phyloP scores from a whole-genome alignment of 2,113 vertebrate genomes.

The Columba livia region DNA sequence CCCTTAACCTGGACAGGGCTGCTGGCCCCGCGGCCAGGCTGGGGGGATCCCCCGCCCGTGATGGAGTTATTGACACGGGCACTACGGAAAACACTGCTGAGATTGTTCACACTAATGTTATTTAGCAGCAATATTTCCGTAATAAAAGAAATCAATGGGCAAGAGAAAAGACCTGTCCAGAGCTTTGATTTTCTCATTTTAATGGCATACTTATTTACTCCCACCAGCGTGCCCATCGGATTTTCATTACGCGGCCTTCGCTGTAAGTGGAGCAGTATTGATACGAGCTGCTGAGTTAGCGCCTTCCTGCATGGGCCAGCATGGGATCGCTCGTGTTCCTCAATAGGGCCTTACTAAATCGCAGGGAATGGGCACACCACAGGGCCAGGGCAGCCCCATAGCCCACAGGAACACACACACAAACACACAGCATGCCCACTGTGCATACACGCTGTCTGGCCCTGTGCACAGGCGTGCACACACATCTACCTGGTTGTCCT shows the following conservation, averaged over 20 bases:
- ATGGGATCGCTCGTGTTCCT: not conserved
- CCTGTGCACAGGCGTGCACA: accelerated
- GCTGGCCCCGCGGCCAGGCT: accelerated
- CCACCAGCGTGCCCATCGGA: constrained; percentile 70
- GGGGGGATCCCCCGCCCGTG: not conserved
- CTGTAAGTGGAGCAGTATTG: constrained; percentile 74
- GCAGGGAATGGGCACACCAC: not conserved
- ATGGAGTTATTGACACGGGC: constrained; percentile 57
- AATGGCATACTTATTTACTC: constrained; percentile 79
- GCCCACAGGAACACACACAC: accelerated
- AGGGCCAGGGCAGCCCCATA: too few species aligned
- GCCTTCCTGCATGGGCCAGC: not conserved
- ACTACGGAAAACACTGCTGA: constrained; percentile 69
- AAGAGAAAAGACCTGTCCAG: constrained; percentile 76
- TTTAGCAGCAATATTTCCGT: constrained; percentile 80
- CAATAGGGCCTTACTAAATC: not conserved
- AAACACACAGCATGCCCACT: not conserved
- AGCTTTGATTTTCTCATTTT: constrained; percentile 78
- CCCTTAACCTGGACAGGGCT: not conserved
- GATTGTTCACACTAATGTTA: constrained; percentile 78
- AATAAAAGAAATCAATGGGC: constrained; percentile 77
- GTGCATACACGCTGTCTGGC: too few species aligned
- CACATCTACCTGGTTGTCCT: accelerated
- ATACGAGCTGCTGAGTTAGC: constrained; percentile 76
- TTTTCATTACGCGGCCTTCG: constrained; percentile 74